Base-by-base conservation (phyloP, 2,797 vertebrate species). In the Sebastes steindachneri region DNA sequence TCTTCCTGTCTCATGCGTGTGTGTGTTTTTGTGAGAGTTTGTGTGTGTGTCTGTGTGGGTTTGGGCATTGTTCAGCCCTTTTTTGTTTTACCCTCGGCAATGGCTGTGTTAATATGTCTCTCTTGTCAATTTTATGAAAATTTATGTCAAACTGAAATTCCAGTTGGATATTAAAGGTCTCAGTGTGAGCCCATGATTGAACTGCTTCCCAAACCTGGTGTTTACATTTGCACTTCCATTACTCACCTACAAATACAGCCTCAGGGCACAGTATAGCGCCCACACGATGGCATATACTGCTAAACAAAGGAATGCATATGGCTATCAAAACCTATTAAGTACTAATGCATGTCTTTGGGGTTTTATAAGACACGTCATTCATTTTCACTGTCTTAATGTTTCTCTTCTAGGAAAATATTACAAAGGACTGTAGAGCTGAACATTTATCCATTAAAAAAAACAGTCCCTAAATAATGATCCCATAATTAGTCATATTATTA, bases 201-300 rank as follows among this genome's bases (percentile, higher is more conserved):
- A 92, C 86, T 82, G 81, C 90, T 84, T 88, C 83, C 83, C 57
- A 66, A 80, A 90, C 65, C 63, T 73, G 64, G 86, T 91, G 88
- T 93, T 95, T 93, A 93, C 90, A 92, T 93, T 91, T 87, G 81
- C 65, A 33, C 77, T 81, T 82, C 88, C 86, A 95, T 95, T 92
- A 92, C 91, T 95, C 91, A 92, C 77, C 80, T 65, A 79, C 66
- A 80, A 51, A 65, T 58, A 66, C 76, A 79, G 80, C 93, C 92
- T 88, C 68, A 35, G 87, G 92, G 91, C 67, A 48, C 57, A 81
- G 74, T 63, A 80, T 85, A 87, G 80, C 79, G 67, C 89, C 89
- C 80, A 85, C 87, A 76, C 59, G 59, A 86, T 73, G 80, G 77
- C 80, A 88, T 85, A 86, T 67, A 76, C 64, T 73, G 77, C 84